Conservation (phyloP, 2,113 vertebrate genomes). For the Lophotis ruficrista region DNA sequence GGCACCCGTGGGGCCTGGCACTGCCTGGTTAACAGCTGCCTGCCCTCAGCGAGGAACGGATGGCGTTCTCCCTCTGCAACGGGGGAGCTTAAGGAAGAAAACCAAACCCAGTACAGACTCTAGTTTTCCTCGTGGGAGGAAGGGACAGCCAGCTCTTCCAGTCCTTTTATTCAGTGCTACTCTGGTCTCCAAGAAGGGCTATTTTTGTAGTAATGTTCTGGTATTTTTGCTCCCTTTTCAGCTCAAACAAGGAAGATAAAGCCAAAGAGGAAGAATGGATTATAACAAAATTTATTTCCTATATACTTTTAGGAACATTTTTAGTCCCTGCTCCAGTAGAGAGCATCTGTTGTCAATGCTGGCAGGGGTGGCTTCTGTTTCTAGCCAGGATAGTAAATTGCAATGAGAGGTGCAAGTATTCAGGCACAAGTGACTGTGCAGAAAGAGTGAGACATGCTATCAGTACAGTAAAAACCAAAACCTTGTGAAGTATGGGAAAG, state of each 20-base stretch:
- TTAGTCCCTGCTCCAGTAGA: not conserved
- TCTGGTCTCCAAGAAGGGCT: not conserved
- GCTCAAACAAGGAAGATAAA: not conserved
- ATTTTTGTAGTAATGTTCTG: not conserved
- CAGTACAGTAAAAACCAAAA: not conserved
- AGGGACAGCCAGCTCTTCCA: not conserved
- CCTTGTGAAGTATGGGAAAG: not conserved
- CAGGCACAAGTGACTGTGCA: not conserved
- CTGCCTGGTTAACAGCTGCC: accelerated
- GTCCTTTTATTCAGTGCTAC: not conserved
- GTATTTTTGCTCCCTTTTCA: not conserved
- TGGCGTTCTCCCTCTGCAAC: not conserved
- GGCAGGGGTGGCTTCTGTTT: not conserved
- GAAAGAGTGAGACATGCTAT: not conserved
- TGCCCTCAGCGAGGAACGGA: accelerated
- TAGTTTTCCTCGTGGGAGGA: not conserved
- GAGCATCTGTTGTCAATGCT: not conserved
- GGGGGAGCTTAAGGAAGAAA: not conserved
- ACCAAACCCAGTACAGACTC: not conserved
- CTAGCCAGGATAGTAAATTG: not conserved
- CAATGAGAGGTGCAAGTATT: not conserved
- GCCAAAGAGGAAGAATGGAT: not conserved
- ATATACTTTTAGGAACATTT: not conserved
- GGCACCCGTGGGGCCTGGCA: no score
- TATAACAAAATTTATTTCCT: not conserved